Evolutionary conservation across 1,140 invertebrate species (phyloP).

Genomic region (Sipha flava): DNA sequence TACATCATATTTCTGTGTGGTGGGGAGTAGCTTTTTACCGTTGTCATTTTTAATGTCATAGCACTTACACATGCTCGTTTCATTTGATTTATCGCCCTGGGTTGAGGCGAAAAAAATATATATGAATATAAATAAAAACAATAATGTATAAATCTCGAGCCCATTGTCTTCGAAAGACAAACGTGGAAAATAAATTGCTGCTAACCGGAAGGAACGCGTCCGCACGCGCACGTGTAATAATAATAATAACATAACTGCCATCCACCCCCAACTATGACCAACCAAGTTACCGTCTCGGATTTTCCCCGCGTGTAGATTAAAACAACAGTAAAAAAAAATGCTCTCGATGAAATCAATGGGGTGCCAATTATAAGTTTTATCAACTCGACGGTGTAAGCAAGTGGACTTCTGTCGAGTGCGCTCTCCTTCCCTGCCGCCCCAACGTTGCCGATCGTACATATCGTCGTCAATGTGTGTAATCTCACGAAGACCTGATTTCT

Average conservation of each 20-base stretch:
- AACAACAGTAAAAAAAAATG: neutral
- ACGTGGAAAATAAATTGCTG: slow-evolving; percentile 3
- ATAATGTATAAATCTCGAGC: neutral
- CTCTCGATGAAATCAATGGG: slow-evolving; percentile 15
- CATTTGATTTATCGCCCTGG: slow-evolving; percentile 16
- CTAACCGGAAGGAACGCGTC: neutral
- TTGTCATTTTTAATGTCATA: slow-evolving; percentile 27
- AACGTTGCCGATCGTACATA: no score
- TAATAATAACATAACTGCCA: neutral
- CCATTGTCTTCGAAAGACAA: neutral
- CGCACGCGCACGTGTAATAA: neutral
- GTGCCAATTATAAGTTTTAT: slow-evolving; percentile 32
- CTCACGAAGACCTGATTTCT: neutral
- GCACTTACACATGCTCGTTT: slow-evolving; percentile 9
- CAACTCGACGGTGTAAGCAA: neutral
- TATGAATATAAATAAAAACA: neutral
- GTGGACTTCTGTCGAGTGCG: neutral
- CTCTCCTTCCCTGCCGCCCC: neutral
- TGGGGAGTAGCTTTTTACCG: slow-evolving; percentile 2
- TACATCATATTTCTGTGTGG: neutral
- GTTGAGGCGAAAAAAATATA: neutral
- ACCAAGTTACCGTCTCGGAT: no score
- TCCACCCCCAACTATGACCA: neutral
- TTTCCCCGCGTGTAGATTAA: neutral
- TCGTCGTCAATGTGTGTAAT: no score